Evolutionary conservation across 2,113 vertebrate species (phyloP).

Genomic region (Sorex fumeus): DNA sequence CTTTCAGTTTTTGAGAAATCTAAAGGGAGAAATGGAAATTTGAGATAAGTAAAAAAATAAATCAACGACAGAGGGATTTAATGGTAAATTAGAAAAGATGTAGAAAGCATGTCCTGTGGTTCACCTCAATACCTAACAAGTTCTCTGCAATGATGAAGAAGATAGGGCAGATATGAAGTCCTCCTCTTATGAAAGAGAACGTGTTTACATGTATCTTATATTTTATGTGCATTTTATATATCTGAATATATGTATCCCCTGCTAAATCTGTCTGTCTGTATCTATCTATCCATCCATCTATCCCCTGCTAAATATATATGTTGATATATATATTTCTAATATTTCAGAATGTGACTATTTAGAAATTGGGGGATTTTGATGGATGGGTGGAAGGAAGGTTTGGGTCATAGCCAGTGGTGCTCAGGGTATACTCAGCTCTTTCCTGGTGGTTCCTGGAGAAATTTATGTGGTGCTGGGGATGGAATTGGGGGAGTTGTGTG

Average conservation of each 20-base stretch:
- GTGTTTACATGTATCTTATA: no score
- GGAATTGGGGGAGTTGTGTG: no score
- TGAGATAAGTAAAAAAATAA: constrained; percentile 22
- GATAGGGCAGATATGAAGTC: background rate
- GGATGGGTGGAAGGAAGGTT: constrained; percentile 7
- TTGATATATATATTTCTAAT: background rate
- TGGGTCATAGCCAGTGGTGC: no score
- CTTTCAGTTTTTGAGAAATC: constrained; percentile 36
- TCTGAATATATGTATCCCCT: background rate
- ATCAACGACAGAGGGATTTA: constrained; percentile 27
- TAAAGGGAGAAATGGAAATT: constrained; percentile 22
- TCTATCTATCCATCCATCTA: background rate
- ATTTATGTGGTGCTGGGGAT: no score
- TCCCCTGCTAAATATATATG: background rate
- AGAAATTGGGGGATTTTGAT: background rate
- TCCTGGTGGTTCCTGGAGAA: no score
- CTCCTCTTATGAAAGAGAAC: no score
- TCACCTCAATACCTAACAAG: background rate
- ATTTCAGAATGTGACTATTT: constrained; percentile 15
- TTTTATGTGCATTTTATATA: background rate
- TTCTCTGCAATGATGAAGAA: background rate
- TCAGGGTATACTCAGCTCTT: no score
- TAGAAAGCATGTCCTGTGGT: background rate
- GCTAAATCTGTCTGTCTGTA: no score
- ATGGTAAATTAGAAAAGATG: background rate